Conservation (phyloP, 2,797 vertebrate species). For the Vespertilio murinus region DNA sequence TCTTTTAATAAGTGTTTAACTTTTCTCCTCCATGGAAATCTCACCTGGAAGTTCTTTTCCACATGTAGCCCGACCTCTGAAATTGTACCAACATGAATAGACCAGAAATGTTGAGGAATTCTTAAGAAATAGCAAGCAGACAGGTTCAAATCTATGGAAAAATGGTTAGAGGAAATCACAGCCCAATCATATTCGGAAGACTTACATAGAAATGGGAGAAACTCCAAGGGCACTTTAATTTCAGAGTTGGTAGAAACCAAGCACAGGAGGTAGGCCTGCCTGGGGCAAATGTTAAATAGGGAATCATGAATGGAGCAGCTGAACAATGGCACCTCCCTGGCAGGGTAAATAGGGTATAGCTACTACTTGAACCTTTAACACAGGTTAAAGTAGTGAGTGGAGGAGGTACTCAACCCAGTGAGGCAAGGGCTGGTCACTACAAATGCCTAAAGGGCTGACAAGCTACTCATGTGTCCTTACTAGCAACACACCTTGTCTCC, state of each 20-base stretch:
- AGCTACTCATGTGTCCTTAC: neutral
- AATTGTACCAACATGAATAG: neutral
- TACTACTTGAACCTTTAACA: neutral
- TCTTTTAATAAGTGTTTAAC: neutral
- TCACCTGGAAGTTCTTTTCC: neutral
- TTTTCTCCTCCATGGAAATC: neutral
- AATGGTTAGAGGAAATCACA: slow-evolving; percentile 31
- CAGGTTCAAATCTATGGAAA: neutral
- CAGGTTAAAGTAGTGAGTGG: neutral
- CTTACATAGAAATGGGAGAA: neutral
- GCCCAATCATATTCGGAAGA: neutral
- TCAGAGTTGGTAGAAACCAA: neutral
- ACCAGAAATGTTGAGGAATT: slow-evolving; percentile 27
- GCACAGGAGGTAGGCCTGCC: neutral
- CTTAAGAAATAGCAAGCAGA: slow-evolving; percentile 21
- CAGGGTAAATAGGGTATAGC: neutral
- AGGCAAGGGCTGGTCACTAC: neutral
- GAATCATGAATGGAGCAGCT: neutral
- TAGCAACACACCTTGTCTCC: neutral
- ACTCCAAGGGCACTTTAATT: neutral
- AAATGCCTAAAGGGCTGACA: neutral
- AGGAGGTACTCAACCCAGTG: neutral
- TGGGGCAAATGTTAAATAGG: neutral
- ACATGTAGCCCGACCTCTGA: neutral
- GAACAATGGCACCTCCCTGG: neutral